Percentiles rank a stretch among this genome's conserved stretches.
Conservation (phyloP, 1,140 invertebrate genomes). For the Subanguina moxae region DNA sequence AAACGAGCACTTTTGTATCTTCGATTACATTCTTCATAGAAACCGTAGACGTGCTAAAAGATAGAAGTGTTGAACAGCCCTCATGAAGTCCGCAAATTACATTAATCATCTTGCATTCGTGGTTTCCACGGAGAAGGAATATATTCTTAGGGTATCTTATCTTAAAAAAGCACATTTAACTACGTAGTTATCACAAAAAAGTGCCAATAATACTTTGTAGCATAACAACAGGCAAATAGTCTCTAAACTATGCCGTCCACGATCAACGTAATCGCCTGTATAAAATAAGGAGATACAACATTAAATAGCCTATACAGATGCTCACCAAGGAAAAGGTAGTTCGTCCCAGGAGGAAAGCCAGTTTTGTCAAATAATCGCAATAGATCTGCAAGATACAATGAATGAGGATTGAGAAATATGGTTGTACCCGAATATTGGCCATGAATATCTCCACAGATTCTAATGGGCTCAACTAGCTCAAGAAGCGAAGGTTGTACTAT, state of each 20-base stretch:
- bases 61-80: slow-evolving; percentile 50
- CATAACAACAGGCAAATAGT: slow-evolving; percentile 72
- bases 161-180: slow-evolving; percentile 61
- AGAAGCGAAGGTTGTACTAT: not conserved
- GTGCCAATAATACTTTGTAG: slow-evolving; percentile 70
- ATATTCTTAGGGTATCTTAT: slow-evolving; percentile 94
- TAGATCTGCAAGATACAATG: not conserved
- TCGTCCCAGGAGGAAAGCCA: slow-evolving; percentile 2
- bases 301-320: not conserved
- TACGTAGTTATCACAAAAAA: not conserved
- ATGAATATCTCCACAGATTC: not conserved
- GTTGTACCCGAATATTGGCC: slow-evolving; percentile 5
- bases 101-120: slow-evolving; percentile 66
- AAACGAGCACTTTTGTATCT: slow-evolving; percentile 3
- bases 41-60: slow-evolving; percentile 80
- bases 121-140: slow-evolving; percentile 76
- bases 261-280: slow-evolving; percentile 88
- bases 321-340: not conserved
- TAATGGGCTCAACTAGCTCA: not conserved
- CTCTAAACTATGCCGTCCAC: slow-evolving; percentile 73
- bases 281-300: slow-evolving; percentile 71
- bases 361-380: slow-evolving; percentile 6
- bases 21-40: slow-evolving; percentile 86
- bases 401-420: not conserved
- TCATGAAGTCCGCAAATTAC: no score